These are phyloP conservation scores for Calliopum simillimum DNA, from an alignment of 2,888 invertebrate genomes.

Conservation along the genomic window DNA sequence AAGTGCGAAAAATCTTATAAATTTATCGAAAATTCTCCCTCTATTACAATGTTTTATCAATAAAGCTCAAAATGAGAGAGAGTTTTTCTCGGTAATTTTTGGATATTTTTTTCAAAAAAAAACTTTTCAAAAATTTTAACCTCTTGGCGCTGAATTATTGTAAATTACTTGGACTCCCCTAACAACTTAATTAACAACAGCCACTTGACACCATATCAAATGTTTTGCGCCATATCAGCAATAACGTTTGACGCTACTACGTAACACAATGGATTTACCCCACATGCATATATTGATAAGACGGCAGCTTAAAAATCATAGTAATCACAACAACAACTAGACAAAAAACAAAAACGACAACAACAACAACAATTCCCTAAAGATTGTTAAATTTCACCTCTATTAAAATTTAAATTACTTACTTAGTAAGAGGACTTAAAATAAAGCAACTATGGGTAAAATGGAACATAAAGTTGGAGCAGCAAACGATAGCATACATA, in stretches of 20 bases:
- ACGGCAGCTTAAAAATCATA: not conserved
- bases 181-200: slow-evolving; percentile 31
- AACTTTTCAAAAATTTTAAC: no score
- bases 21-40: no score
- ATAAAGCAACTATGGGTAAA: no score
- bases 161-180: no score
- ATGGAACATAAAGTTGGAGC: no score
- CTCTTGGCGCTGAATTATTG: no score
- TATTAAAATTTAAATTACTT: slow-evolving; percentile 50
- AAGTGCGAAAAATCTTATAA: no score
- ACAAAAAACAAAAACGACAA: slow-evolving; percentile 1
- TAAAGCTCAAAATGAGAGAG: no score
- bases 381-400: slow-evolving; percentile 33
- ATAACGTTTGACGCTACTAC: not conserved
- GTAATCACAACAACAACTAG: not conserved
- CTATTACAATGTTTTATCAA: no score
- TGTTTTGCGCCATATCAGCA: not conserved
- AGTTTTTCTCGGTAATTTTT: no score
- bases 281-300: not conserved
- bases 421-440: slow-evolving; percentile 41
- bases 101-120: no score
- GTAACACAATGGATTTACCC: not conserved
- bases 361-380: slow-evolving; percentile 15
- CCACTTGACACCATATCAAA: slow-evolving; percentile 31
- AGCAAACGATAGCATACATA: no score